Evolutionary conservation across 2,113 vertebrate genomes (phyloP), one percentile per base, ranked within the genome.

Genomic region (Ictalurus furcatus): DNA sequence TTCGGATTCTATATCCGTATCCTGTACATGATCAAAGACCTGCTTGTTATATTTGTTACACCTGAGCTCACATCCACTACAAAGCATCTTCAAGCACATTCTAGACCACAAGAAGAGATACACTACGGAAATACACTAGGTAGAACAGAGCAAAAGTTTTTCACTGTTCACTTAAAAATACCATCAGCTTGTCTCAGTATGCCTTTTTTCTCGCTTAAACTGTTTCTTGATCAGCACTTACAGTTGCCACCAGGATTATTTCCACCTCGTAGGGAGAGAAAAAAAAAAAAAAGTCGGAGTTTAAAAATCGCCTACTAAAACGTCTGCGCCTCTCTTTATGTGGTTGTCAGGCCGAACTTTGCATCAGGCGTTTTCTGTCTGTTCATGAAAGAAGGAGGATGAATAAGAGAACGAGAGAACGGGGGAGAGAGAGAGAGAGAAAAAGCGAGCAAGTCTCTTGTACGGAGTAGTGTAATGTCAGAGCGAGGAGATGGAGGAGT

Each of bases 161-260:
- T 19, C 37, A 16, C 34, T 40, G 28, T 78, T 85, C 67, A 56
- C 76, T 89, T 90, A 84, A 84, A 63, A 89, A 90, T 73, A 89
- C 85, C 59, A 84, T 87, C 81, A 79, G 37, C 65, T 44, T 44
- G 73, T 83, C 79, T 88, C 40, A 48, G 87, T 84, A 80, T 71
- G 85, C 13, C 48, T 81, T 88, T 48, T 88, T 87, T 37, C 56
- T 89, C 71, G 44, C 84, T 86, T 81, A 88, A 91, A 91, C 87
- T 85, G 86, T 74, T 89, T 87, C 91, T 90, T 92, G 88, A 93
- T 90, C 90, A 88, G 76, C 63, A 87, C 85, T 92, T 74, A 91
- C 90, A 90, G 89, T 84, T 85, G 44, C 89, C 79, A 74, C 76
- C 84, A 87, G 89, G 89, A 90, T 89, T 88, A 84, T 76, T 78